Evolutionary conservation across 2,888 invertebrate genomes (phyloP).

Genomic region (Oxytorus armatus): DNA sequence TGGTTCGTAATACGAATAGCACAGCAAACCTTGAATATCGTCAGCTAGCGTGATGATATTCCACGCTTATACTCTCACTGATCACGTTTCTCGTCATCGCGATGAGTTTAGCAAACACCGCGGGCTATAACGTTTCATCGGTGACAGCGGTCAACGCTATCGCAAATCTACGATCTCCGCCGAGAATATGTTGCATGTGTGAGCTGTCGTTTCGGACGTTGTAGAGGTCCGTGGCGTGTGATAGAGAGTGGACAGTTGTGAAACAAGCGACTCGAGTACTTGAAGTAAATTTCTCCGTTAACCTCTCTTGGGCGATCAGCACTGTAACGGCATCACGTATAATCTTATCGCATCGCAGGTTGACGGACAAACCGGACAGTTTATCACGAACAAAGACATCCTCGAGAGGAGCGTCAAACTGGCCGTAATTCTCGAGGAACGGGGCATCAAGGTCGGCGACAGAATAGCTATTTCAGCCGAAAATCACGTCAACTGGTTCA

Average conservation of each 20-base stretch:
- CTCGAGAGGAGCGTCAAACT: constrained; percentile 71
- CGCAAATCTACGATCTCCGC: too few species aligned
- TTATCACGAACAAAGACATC: constrained; percentile 70
- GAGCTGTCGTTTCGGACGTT: too few species aligned
- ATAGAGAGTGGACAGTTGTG: too few species aligned
- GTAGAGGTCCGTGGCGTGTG: too few species aligned
- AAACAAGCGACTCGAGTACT: too few species aligned
- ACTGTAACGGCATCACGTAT: constrained; percentile 38
- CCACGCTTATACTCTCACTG: constrained; percentile 19
- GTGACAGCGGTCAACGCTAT: too few species aligned
- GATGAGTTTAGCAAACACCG: background rate
- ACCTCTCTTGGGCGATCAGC: background rate
- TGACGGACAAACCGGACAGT: constrained; percentile 68
- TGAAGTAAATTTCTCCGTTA: too few species aligned
- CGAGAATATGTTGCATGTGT: too few species aligned
- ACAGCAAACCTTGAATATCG: constrained; percentile 13
- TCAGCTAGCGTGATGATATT: constrained; percentile 28
- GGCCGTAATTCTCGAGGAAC: constrained; percentile 64
- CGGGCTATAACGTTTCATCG: too few species aligned
- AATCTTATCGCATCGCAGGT: constrained; percentile 68
- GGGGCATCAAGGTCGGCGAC: constrained; percentile 71
- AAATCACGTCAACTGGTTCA: constrained; percentile 70
- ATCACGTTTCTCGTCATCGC: constrained; percentile 4
- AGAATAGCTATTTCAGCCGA: constrained; percentile 71
- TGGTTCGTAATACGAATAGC: constrained; percentile 16